Evolutionary conservation across 2,113 vertebrate genomes (phyloP).

Genomic region (Lepidiolamprologus cunningtoni): DNA sequence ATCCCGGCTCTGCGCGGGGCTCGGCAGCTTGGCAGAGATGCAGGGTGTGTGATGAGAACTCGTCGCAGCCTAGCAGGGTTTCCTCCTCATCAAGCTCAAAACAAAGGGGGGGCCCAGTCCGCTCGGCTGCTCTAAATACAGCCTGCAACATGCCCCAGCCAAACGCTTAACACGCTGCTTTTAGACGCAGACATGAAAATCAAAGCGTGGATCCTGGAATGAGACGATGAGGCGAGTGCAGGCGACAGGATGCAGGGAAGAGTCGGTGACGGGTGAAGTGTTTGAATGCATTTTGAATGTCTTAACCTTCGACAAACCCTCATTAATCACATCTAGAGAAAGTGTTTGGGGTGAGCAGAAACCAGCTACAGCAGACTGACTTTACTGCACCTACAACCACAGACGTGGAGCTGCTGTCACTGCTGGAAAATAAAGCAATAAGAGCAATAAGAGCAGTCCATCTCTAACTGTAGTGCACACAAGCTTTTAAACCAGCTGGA

Average conservation of each 20-base stretch:
- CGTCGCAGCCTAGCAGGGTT: slow-evolving; percentile 57
- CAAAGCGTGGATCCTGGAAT: neutral
- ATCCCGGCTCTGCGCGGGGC: slow-evolving; percentile 11
- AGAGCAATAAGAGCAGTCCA: too few relatives aligned
- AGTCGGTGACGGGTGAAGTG: neutral
- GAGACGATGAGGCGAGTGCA: neutral
- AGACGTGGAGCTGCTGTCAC: neutral
- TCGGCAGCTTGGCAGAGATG: slow-evolving; percentile 57
- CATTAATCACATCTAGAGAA: neutral
- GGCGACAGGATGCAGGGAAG: neutral
- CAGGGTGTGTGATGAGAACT: slow-evolving; percentile 58
- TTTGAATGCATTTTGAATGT: neutral
- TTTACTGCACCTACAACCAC: neutral
- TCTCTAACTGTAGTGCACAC: neutral
- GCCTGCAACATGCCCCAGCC: slow-evolving; percentile 36
- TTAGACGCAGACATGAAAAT: neutral
- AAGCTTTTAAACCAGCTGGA: neutral
- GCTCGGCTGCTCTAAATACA: slow-evolving; percentile 56
- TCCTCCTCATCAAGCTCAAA: slow-evolving; percentile 63
- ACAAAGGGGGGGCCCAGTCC: slow-evolving; percentile 46
- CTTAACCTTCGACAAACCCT: neutral
- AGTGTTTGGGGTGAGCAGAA: neutral
- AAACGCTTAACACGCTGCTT: slow-evolving; percentile 20
- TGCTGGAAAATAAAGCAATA: neutral
- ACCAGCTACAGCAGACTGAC: neutral